A percentile compares a stretch with the other conserved stretches of the same genome.
phyloP scores from a whole-genome alignment of 2,888 invertebrate species.

The Dinocampus coccinellae region DNA sequence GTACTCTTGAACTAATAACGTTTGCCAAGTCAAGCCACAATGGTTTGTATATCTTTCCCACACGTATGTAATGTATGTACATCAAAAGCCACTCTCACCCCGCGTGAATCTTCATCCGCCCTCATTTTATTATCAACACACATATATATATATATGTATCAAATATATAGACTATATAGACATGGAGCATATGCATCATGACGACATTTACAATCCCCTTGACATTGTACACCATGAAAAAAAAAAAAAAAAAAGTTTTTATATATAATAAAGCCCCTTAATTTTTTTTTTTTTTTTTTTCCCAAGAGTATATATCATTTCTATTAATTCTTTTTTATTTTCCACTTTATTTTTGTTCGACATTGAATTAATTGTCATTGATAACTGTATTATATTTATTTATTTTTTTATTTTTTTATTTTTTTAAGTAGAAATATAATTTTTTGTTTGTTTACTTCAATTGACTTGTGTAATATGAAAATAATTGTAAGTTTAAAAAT shows the following conservation, averaged over 20 bases:
- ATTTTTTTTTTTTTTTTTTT: too few relatives aligned
- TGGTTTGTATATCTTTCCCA: slow-evolving; percentile 58
- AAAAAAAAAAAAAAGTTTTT: slow-evolving; percentile 32
- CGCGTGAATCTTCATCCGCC: slow-evolving; percentile 7
- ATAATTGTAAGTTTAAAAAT: background rate
- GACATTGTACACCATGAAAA: slow-evolving; percentile 48
- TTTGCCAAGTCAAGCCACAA: slow-evolving; percentile 16
- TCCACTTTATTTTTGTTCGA: background rate
- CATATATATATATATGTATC: background rate
- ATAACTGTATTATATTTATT: background rate
- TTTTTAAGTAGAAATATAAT: background rate
- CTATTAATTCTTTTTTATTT: background rate
- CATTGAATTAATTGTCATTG: background rate
- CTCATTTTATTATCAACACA: slow-evolving; percentile 22
- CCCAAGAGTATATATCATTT: background rate
- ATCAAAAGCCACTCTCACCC: slow-evolving; percentile 1
- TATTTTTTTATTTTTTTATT: background rate
- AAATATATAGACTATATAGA: slow-evolving; percentile 23
- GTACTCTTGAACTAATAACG: slow-evolving; percentile 14
- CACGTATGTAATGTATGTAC: slow-evolving; percentile 40
- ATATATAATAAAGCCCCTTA: background rate
- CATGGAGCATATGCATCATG: slow-evolving; percentile 51
- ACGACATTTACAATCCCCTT: slow-evolving; percentile 42
- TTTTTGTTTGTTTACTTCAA: too few relatives aligned
- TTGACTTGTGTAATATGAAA: too few relatives aligned